phyloP scores from a whole-genome alignment of 23 tunicate genomes.

The Ascidia mentula region DNA sequence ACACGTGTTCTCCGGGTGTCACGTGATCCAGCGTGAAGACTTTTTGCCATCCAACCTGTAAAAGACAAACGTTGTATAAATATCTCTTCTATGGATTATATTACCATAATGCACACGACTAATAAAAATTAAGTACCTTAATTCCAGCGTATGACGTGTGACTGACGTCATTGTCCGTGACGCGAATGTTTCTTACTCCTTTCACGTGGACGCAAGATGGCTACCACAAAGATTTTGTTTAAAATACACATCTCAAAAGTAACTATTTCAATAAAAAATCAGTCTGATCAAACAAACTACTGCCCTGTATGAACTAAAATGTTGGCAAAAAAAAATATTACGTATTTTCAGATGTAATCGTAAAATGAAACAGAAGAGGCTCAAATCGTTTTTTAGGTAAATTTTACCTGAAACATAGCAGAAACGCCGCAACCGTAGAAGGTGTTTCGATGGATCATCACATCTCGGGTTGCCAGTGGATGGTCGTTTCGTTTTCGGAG shows the following conservation, averaged over 20 bases:
- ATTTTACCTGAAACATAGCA: constrained; percentile 41
- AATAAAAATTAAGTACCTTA: constrained; percentile 17
- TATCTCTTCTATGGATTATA: neutral
- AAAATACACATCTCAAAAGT: too few species aligned
- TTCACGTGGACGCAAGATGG: constrained; percentile 59
- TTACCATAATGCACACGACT: neutral
- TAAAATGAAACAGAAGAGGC: neutral
- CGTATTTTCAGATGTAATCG: too few species aligned
- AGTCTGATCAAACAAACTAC: too few species aligned
- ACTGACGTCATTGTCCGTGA: constrained; percentile 34
- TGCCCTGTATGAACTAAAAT: too few species aligned
- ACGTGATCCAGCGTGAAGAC: constrained; percentile 29
- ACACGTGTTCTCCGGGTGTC: constrained; percentile 23
- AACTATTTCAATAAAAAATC: too few species aligned
- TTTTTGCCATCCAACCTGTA: constrained; percentile 69
- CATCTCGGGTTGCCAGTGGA: neutral
- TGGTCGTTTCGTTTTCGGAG: neutral
- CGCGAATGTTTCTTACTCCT: constrained; percentile 30
- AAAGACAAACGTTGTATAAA: neutral
- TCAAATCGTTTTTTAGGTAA: neutral
- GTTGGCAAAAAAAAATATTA: too few species aligned
- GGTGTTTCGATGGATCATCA: constrained; percentile 22
- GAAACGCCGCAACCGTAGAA: constrained; percentile 50
- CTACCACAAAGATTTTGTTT: constrained; percentile 22
- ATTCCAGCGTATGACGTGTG: constrained; percentile 64